Evolutionary conservation across 2,113 vertebrate genomes (phyloP), one percentile per base, ranked within the genome.

Genomic region (Toxotes jaculatrix): DNA sequence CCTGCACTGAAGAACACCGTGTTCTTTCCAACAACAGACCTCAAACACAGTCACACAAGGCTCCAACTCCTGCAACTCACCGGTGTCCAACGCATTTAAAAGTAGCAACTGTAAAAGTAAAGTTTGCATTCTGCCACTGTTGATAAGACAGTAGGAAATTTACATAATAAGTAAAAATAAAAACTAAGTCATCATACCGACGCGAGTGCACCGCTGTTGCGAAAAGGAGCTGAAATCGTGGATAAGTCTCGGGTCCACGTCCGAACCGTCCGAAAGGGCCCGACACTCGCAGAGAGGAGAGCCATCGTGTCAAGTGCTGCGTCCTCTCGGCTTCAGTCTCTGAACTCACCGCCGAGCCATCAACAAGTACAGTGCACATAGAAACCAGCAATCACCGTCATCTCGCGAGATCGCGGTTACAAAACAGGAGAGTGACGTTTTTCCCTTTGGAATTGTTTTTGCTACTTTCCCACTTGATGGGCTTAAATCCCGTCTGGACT

Each of bases 401-500:
- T 79, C 57, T 77, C 89, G 85, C 89, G 89, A 91, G 80, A 82
- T n/a, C 66, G 17, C 2, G 1, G 4, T 45, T 40, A 42, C 71
- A 56, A 59, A 64, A 74, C 8, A 8, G 12, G 16, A 55, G 45
- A 0, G 19, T 1, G 43, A 47, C 5, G 42, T 5, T 66, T 23
- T 27, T 27, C 27, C 27, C 27, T 1, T 27, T 27, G 27, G 27
- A 1, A 27, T 27, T 27, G 27, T 27, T 27, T 27, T 27, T 27
- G 27, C 27, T 27, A 27, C 36, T 57, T 23, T 56, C 2, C 1
- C 4, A 23, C 0, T 27, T 10, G 4, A 7, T 14, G 42, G 12
- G 32, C 32, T 60, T 4, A 43, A 21, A 7, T 42, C 14, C 2
- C 21, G n/a, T 45, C 43, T 40, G 38, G 8, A 13, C 11, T n/a